phyloP scores from a whole-genome alignment of 2,888 invertebrate genomes.

The Rhagium mordax region DNA sequence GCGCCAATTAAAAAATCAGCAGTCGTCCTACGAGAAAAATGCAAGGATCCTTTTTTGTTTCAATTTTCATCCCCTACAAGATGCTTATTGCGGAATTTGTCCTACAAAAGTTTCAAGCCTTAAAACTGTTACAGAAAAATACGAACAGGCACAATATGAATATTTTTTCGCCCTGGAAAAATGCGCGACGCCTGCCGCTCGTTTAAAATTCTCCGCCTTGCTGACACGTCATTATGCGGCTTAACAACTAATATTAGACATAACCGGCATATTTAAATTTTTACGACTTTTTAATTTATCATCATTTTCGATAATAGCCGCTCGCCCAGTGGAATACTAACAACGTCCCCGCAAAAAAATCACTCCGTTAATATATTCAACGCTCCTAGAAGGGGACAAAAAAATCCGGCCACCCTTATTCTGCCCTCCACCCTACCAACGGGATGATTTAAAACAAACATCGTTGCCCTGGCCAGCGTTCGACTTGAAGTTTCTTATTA shows the following conservation, averaged over 20 bases:
- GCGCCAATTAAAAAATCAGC: no score
- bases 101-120: no score
- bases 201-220: conserved; percentile 50
- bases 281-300: conserved; percentile 63
- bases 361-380: conserved; percentile 29
- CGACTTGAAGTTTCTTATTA: no score
- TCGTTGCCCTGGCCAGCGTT: no score
- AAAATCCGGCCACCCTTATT: conserved; percentile 33
- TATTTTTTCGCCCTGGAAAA: no score
- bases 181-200: no score
- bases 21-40: no score
- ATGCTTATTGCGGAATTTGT: no score
- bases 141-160: no score
- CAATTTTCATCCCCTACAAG: no score
- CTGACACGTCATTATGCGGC: conserved; percentile 49
- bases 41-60: no score
- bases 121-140: no score
- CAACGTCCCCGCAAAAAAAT: conserved; percentile 27
- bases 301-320: conserved; percentile 60
- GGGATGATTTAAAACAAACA: neutral
- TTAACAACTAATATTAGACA: conserved; percentile 54
- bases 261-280: conserved; percentile 56
- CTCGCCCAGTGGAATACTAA: conserved; percentile 56
- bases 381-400: conserved; percentile 27
- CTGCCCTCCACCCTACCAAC: neutral